Percentiles rank a stretch among this genome's conserved stretches.
These are phyloP conservation scores for Setipinna tenuifilis DNA, from an alignment of 2,797 vertebrate genomes.

Conservation along the genomic window DNA sequence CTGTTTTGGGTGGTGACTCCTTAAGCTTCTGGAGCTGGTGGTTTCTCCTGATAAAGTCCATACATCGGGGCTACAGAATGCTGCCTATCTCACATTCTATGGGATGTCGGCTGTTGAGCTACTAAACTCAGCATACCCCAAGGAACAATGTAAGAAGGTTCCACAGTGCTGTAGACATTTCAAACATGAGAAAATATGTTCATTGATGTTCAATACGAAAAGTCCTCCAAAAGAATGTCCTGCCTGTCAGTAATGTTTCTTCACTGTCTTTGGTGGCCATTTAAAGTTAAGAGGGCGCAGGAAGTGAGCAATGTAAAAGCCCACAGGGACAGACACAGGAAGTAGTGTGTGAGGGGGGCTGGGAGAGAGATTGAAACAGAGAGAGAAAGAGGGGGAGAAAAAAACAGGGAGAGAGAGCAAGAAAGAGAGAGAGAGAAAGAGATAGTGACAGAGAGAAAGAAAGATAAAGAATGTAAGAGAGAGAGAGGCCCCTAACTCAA, in stretches of 20 bases:
- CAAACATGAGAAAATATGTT: neutral
- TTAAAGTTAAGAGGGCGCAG: neutral
- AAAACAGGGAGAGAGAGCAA: too few species aligned
- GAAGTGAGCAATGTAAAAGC: neutral
- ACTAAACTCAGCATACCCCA: neutral
- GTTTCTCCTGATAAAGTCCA: neutral
- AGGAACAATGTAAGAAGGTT: neutral
- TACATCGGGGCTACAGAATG: neutral
- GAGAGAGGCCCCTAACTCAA: neutral
- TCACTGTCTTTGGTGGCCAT: neutral
- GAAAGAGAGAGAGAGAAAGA: neutral
- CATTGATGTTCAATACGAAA: neutral
- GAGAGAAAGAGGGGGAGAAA: neutral
- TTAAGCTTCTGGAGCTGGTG: neutral
- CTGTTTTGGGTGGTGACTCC: neutral
- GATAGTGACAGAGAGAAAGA: conserved; percentile 8
- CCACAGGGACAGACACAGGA: neutral
- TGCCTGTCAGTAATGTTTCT: neutral
- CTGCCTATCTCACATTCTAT: neutral
- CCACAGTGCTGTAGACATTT: neutral
- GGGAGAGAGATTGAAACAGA: neutral
- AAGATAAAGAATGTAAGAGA: conserved; percentile 20
- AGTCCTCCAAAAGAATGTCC: neutral
- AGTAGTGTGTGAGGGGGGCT: neutral
- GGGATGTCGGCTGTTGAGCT: neutral